Base-by-base conservation (phyloP, 1,140 invertebrate species). In the honey bee (Apis mellifera) region DNA sequence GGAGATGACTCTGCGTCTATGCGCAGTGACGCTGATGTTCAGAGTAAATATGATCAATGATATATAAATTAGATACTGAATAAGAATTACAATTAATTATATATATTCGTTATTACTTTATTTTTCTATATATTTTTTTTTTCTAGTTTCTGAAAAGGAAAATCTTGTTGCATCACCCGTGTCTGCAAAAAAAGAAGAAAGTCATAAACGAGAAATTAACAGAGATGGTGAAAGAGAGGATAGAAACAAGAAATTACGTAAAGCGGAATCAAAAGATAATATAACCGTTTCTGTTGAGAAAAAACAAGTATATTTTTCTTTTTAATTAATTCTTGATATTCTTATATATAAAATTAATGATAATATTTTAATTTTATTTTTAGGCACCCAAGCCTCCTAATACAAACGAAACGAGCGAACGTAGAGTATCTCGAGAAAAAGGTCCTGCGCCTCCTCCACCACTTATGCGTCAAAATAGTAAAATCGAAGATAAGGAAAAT, bases 1-100 rank as follows among this genome's bases (percentile, higher is more conserved):
- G 95, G 93, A 97, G 97, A 97, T 97, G 97, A 98, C 95, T 96
- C 96, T 92, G 95, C 96, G 92, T 97, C 97, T 88, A 95, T 97
- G 90, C 95, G 96, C 93, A 97, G 96, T 95, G 97, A 97, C 92
- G 95, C 95, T 95, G 96, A 96, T 93, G 94, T 96, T 94, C 97
- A 96, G 94, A 95, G 97, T 96, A 93, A 95, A 91, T 94, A 84
- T 85, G 9, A 32, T n/a, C 64, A 19, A 13, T 66, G 21, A n/a
- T 69, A 48, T 21, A 71, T 19, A 7, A 64, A 54, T 52, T 78
- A 78, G 15, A 17, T 26, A 32, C 23, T 32, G 9, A n/a, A 23
- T 62, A 19, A 17, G 21, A 13, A 48, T 48, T 64, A n/a, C 66
- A 3, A 15, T 23, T 59, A 23, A 59, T 62, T 13, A 57, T 55